Percentiles rank a stretch among this genome's conserved stretches.
These are phyloP conservation scores for Salminus brasiliensis DNA, from an alignment of 2,113 vertebrate genomes.

Conservation along the genomic window DNA sequence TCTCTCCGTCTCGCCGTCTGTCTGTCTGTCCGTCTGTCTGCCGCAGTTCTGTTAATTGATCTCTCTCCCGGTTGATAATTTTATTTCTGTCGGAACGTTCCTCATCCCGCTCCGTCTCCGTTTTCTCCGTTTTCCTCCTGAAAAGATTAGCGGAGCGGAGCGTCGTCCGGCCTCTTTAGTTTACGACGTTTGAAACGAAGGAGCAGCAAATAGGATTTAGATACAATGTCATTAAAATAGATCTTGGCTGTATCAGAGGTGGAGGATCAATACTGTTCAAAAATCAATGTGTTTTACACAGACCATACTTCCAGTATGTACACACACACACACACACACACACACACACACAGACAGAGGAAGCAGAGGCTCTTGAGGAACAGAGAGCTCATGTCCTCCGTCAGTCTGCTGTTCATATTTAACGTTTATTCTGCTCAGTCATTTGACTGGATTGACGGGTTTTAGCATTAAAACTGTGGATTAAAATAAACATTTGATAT, in stretches of 20 bases:
- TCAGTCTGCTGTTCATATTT: conserved; percentile 15
- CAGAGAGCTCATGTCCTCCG: conserved; percentile 4
- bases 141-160: conserved; percentile 37
- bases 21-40: not conserved
- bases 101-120: conserved; percentile 35
- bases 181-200: conserved; percentile 58
- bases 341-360: not conserved
- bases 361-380: not conserved
- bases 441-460: too few species aligned
- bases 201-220: conserved; percentile 63
- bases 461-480: too few species aligned
- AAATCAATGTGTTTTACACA: conserved; percentile 55
- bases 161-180: conserved; percentile 51
- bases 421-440: too few species aligned
- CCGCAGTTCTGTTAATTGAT: conserved; percentile 11
- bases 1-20: not conserved
- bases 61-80: conserved; percentile 43
- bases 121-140: conserved; percentile 31
- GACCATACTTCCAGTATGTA: conserved; percentile 56
- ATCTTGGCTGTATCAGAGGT: conserved; percentile 60
- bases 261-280: conserved; percentile 57
- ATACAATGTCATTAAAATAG: conserved; percentile 66
- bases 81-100: conserved; percentile 46
- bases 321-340: too few species aligned
- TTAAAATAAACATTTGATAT: too few species aligned